Conservation (phyloP, 2,113 vertebrate genomes). For the Pongo abelii region DNA sequence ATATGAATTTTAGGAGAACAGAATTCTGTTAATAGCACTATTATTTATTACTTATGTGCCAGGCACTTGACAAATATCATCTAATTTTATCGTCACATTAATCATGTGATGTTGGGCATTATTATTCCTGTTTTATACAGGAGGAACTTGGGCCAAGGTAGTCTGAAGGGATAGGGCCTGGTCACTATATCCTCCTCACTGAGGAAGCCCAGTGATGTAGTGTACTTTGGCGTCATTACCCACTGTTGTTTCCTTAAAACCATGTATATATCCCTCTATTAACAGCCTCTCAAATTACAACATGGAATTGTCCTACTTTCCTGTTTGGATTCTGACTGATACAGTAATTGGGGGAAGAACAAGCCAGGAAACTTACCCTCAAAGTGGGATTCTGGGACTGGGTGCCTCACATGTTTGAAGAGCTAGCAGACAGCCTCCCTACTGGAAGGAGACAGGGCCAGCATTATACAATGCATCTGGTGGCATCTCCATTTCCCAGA, state of each 20-base stretch:
- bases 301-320: background rate
- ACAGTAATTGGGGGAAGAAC: background rate
- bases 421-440: background rate
- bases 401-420: background rate
- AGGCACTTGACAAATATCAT: background rate
- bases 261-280: background rate
- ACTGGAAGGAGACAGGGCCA: too few relatives aligned
- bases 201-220: accelerated
- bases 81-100: background rate
- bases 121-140: background rate
- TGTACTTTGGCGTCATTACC: too few relatives aligned
- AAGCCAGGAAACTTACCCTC: background rate
- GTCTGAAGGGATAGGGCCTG: background rate
- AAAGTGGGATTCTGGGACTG: background rate
- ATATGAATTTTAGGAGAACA: background rate
- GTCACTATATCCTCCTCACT: background rate
- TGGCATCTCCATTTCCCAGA: background rate
- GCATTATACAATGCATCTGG: background rate
- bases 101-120: background rate
- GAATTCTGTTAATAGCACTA: background rate
- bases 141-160: background rate
- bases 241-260: background rate
- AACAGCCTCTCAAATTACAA: background rate
- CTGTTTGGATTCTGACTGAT: background rate
- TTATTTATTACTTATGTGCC: background rate